phyloP scores from a whole-genome alignment of 2,797 vertebrate species.

The Petrocephalus sullivani region DNA sequence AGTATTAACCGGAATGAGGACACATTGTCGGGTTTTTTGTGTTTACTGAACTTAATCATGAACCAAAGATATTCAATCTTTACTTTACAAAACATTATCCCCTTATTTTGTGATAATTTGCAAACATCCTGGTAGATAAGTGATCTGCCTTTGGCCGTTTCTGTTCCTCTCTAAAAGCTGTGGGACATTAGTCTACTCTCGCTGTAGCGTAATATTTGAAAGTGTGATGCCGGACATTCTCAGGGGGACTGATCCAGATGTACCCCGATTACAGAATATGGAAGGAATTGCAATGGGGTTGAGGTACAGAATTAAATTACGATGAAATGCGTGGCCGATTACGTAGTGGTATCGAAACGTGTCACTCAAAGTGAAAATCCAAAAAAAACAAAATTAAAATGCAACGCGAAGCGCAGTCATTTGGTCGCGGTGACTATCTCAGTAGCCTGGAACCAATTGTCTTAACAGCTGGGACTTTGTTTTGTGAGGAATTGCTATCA shows the following conservation, averaged over 20 bases:
- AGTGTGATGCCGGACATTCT: background rate
- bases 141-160: background rate
- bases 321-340: background rate
- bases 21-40: background rate
- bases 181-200: background rate
- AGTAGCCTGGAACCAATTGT: background rate
- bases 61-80: background rate
- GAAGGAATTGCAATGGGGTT: background rate
- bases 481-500: background rate
- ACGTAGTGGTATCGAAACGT: background rate
- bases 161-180: background rate
- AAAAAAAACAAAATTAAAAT: background rate
- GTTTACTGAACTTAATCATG: background rate
- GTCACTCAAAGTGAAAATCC: background rate
- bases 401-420: background rate
- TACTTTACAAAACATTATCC: too few species aligned
- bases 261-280: background rate
- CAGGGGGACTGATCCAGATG: background rate
- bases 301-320: background rate
- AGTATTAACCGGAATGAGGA: background rate
- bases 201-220: background rate
- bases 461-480: background rate
- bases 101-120: background rate
- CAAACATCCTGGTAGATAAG: background rate
- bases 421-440: background rate